Percentiles rank a stretch among this genome's conserved stretches.
Conservation (phyloP, 2,888 invertebrate species). For the Sisyra nigra region DNA sequence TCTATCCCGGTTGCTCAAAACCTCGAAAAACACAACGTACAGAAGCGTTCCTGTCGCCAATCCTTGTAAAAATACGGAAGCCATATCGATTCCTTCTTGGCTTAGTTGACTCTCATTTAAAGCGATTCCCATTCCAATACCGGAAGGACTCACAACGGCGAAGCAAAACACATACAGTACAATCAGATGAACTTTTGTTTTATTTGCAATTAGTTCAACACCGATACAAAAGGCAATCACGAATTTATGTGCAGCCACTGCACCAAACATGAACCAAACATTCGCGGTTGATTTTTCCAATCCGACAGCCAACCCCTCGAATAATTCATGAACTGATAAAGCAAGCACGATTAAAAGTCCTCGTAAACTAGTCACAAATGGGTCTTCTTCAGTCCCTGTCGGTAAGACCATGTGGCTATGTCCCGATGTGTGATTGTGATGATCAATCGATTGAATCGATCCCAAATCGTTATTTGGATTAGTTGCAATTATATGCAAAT, state of each 20-base stretch:
- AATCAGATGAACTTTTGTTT: conserved; percentile 42
- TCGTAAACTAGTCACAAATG: conserved; percentile 31
- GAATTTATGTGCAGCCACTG: conserved; percentile 70
- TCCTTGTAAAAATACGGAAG: conserved; percentile 58
- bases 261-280: conserved; percentile 69
- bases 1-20: conserved; percentile 44
- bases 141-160: conserved; percentile 64
- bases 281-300: conserved; percentile 43
- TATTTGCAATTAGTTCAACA: conserved; percentile 59
- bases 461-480: background rate
- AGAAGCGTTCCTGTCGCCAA: conserved; percentile 83
- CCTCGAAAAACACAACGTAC: conserved; percentile 95
- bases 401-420: conserved; percentile 19
- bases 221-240: conserved; percentile 82
- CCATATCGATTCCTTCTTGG: conserved; percentile 41
- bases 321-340: conserved; percentile 70
- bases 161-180: conserved; percentile 57
- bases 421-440: conserved; percentile 13
- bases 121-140: conserved; percentile 57
- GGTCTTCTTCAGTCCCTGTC: conserved; percentile 15
- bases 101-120: conserved; percentile 41
- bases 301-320: conserved; percentile 74
- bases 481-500: background rate
- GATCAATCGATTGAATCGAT: conserved; percentile 9
- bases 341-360: conserved; percentile 70